phyloP scores from a whole-genome alignment of 2,113 vertebrate genomes.

The Indicator indicator region DNA sequence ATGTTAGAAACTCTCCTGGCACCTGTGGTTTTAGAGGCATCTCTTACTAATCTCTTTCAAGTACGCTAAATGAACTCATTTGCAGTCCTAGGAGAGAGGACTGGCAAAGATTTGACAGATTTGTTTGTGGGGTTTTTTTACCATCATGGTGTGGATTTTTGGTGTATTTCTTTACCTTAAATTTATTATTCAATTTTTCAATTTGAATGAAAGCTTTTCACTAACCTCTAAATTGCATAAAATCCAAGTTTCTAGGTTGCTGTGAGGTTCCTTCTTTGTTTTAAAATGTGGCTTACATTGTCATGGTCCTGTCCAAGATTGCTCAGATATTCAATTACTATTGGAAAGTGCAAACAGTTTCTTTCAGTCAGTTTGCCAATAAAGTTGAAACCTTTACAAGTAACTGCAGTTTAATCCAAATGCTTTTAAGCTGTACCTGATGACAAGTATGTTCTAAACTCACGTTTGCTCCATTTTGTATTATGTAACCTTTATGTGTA shows the following conservation, averaged over 20 bases:
- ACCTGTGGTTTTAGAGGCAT: neutral
- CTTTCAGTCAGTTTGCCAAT: neutral
- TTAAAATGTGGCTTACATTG: neutral
- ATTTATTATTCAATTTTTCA: neutral
- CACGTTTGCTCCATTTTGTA: neutral
- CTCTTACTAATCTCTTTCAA: neutral
- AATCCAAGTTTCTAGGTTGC: neutral
- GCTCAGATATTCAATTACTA: neutral
- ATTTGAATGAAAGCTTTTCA: neutral
- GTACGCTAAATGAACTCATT: neutral
- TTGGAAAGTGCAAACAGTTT: constrained; percentile 12
- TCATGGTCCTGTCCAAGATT: neutral
- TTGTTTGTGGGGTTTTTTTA: neutral
- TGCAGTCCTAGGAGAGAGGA: neutral
- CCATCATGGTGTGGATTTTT: neutral
- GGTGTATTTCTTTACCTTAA: neutral
- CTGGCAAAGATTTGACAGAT: neutral
- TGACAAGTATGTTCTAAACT: neutral
- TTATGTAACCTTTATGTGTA: neutral
- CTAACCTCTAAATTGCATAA: neutral
- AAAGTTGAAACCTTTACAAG: neutral
- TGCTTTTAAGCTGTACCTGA: neutral
- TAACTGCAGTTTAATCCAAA: neutral
- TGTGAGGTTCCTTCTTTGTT: neutral
- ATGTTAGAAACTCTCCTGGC: neutral